These are phyloP conservation scores for Drosophila guanche DNA, from an alignment of 1,140 invertebrate species.

Conservation along the genomic window DNA sequence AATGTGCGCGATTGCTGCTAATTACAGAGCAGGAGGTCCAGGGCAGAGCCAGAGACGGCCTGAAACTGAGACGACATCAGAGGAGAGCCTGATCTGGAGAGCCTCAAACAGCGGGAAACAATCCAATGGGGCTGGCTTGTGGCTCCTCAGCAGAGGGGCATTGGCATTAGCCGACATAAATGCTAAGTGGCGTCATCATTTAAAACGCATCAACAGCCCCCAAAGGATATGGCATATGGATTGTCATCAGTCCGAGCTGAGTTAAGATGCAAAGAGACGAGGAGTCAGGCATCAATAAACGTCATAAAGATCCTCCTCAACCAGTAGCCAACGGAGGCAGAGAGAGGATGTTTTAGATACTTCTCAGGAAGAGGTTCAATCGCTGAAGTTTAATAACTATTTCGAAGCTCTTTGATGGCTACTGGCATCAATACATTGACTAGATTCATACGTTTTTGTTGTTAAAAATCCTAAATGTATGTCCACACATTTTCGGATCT, in stretches of 20 bases:
- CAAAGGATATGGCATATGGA: constrained; percentile 63
- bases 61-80: background rate
- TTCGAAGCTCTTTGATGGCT: too few species aligned
- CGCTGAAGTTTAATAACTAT: too few species aligned
- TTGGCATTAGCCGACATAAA: constrained; percentile 81
- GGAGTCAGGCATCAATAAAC: constrained; percentile 70
- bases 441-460: too few species aligned
- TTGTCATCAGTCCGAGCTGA: constrained; percentile 65
- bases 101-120: constrained; percentile 21
- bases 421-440: too few species aligned
- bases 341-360: too few species aligned
- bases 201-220: constrained; percentile 81
- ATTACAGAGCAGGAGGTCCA: constrained; percentile 65
- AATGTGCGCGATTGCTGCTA: constrained; percentile 78
- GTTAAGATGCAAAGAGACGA: background rate
- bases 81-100: background rate
- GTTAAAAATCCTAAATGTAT: too few species aligned
- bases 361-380: too few species aligned
- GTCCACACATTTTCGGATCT: too few species aligned
- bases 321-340: constrained; percentile 49
- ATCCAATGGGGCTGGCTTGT: constrained; percentile 4
- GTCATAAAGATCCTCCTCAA: constrained; percentile 64
- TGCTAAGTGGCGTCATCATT: constrained; percentile 83
- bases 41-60: constrained; percentile 4
- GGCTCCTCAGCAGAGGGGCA: constrained; percentile 23